These are phyloP conservation scores for Oncorhynchus masou DNA, from an alignment of 2,113 vertebrate genomes.

Conservation along the genomic window DNA sequence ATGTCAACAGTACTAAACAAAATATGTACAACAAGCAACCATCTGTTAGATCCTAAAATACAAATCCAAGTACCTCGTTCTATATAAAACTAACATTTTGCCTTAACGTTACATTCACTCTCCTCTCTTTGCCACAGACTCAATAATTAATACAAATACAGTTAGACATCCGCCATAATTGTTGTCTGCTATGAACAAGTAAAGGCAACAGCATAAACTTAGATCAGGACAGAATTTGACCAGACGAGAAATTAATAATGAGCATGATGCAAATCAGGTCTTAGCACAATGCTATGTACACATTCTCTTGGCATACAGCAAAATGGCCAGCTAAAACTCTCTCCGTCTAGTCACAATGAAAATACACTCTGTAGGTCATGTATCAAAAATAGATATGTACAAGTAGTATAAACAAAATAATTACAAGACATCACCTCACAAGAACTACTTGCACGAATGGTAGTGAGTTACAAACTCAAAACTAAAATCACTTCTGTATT, in stretches of 20 bases:
- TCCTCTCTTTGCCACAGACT: conserved; percentile 73
- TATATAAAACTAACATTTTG: conserved; percentile 86
- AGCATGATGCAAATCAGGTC: conserved; percentile 78
- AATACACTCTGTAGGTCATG: conserved; percentile 62
- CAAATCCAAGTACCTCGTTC: conserved; percentile 90
- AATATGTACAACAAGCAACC: conserved; percentile 92
- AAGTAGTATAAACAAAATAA: conserved; percentile 59
- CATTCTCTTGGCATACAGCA: conserved; percentile 47
- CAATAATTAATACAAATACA: conserved; percentile 84
- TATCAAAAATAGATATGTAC: conserved; percentile 77
- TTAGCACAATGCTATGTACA: conserved; percentile 65
- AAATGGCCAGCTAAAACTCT: conserved; percentile 40
- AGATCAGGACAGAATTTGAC: conserved; percentile 59
- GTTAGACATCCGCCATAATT: conserved; percentile 73
- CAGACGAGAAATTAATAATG: conserved; percentile 65
- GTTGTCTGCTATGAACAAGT: conserved; percentile 78
- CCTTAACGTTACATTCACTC: conserved; percentile 91
- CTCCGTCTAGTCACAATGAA: conserved; percentile 37
- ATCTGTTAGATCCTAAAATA: conserved; percentile 86
- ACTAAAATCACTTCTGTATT: conserved; percentile 40
- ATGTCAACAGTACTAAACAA: conserved; percentile 92
- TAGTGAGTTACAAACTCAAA: conserved; percentile 52
- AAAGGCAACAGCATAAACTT: conserved; percentile 85
- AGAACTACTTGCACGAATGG: conserved; percentile 51
- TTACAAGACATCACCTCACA: conserved; percentile 60